phyloP scores from a whole-genome alignment of 2,797 vertebrate genomes.

The Chloroceryle inda region DNA sequence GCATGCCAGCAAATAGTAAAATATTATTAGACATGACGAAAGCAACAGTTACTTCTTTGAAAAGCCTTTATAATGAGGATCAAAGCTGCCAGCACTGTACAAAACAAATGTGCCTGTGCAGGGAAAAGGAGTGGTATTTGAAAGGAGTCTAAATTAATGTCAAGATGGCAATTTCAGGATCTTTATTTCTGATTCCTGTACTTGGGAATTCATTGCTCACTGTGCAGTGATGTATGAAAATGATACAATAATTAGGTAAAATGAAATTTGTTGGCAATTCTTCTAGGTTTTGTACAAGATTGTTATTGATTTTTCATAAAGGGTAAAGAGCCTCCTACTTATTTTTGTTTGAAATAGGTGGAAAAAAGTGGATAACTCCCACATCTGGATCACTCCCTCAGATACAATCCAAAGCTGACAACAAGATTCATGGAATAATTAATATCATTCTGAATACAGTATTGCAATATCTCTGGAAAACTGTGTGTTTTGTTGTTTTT shows the following conservation, averaged over 20 bases:
- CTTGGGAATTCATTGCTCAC: not conserved
- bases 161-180: slow-evolving; percentile 6
- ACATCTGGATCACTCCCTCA: not conserved
- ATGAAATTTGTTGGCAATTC: not conserved
- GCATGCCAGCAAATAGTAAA: not conserved
- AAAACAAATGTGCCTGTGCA: not conserved
- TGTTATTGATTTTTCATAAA: not conserved
- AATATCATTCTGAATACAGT: not conserved
- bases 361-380: not conserved
- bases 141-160: not conserved
- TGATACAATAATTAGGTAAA: not conserved
- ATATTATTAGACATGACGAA: not conserved
- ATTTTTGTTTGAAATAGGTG: not conserved
- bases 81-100: not conserved
- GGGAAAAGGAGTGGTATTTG: not conserved
- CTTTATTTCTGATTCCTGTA: not conserved
- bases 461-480: not conserved
- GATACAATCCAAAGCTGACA: not conserved
- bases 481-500: not conserved
- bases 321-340: not conserved
- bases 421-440: not conserved
- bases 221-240: not conserved
- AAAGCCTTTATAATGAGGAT: not conserved
- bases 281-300: not conserved
- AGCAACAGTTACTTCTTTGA: not conserved